Evolutionary conservation across 2,113 vertebrate species (phyloP).

Genomic region (Chiloscyllium plagiosum): DNA sequence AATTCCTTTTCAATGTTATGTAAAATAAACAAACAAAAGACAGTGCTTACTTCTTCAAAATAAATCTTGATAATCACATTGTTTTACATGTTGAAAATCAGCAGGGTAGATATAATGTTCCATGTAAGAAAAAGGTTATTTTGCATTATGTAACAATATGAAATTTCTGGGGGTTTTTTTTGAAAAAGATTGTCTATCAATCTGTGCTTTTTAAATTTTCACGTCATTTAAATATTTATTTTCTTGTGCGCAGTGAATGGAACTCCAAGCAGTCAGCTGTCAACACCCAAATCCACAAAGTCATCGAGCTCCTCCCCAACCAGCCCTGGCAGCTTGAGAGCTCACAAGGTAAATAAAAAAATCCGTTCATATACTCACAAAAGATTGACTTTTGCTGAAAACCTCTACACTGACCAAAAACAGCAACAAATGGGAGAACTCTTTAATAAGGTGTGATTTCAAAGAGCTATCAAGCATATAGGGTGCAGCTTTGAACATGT

Average conservation of each 20-base stretch:
- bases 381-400: background rate
- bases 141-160: background rate
- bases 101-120: background rate
- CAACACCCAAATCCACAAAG: constrained; percentile 82
- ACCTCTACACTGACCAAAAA: background rate
- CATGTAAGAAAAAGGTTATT: no score
- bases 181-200: constrained; percentile 34
- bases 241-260: constrained; percentile 72
- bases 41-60: background rate
- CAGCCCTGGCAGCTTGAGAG: constrained; percentile 71
- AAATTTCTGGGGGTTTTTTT: background rate
- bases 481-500: background rate
- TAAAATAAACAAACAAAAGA: background rate
- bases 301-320: constrained; percentile 91
- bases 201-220: constrained; percentile 28
- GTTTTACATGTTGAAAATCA: background rate
- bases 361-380: background rate
- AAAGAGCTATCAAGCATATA: background rate
- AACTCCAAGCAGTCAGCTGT: constrained; percentile 76
- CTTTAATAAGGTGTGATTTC: background rate
- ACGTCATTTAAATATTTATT: constrained; percentile 44
- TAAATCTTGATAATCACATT: background rate
- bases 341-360: constrained; percentile 69
- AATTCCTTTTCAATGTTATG: background rate
- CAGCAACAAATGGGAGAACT: background rate